phyloP scores from a whole-genome alignment of 2,113 vertebrate species.

The Microcebus lehilahytsara region DNA sequence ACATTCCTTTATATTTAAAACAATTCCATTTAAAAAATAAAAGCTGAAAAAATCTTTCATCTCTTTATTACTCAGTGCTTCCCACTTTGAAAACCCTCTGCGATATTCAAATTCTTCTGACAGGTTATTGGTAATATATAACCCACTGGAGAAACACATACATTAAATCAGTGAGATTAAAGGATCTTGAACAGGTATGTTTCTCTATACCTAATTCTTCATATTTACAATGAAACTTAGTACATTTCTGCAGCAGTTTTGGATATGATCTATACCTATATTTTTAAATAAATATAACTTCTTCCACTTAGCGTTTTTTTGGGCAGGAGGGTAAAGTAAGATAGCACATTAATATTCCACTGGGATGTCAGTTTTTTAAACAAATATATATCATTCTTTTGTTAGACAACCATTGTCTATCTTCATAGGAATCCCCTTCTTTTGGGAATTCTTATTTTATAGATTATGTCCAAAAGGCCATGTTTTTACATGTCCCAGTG shows the following conservation, averaged over 20 bases:
- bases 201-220: background rate
- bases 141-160: background rate
- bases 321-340: background rate
- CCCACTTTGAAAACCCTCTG: background rate
- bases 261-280: background rate
- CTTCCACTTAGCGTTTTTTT: background rate
- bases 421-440: background rate
- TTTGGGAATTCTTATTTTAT: background rate
- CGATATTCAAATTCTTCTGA: background rate
- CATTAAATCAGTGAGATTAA: background rate
- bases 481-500: background rate
- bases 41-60: background rate
- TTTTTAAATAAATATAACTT: background rate
- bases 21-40: background rate
- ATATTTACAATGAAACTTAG: background rate
- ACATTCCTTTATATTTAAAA: background rate
- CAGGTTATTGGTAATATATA: background rate
- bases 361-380: background rate
- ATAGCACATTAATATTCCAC: background rate
- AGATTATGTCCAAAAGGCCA: background rate
- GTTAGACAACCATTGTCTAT: background rate
- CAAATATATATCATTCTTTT: background rate
- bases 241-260: background rate
- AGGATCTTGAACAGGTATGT: background rate
- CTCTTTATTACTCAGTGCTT: background rate